Conservation (phyloP, 2,113 vertebrate genomes). For the Baryphthengus martii region DNA sequence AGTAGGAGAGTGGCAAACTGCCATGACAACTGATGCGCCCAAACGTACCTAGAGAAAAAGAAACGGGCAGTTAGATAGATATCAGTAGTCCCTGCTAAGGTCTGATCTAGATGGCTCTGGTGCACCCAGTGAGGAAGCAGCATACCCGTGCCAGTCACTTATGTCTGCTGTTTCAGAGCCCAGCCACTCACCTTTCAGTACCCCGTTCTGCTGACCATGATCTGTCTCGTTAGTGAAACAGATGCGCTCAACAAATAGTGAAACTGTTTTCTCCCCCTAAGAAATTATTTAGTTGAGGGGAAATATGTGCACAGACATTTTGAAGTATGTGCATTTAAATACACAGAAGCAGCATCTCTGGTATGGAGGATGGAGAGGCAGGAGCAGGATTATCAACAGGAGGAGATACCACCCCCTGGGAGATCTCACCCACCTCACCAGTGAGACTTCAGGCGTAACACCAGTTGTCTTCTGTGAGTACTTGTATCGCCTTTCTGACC, state of each 20-base stretch:
- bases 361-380: neutral
- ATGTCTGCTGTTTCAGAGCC: neutral
- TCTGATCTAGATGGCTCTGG: neutral
- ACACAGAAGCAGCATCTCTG: neutral
- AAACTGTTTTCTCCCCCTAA: neutral
- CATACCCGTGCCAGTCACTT: neutral
- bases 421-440: neutral
- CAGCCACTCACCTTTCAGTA: neutral
- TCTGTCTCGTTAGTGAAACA: neutral
- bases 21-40: constrained; percentile 63
- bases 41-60: constrained; percentile 49
- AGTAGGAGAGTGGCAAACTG: constrained; percentile 55
- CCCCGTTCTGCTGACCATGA: neutral
- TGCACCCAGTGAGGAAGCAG: neutral
- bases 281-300: neutral
- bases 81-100: neutral
- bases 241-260: neutral
- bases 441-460: neutral
- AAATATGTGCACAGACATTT: neutral
- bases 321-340: neutral
- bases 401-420: neutral
- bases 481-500: neutral
- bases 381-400: neutral
- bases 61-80: neutral
- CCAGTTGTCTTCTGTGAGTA: neutral